phyloP scores from a whole-genome alignment of 2,113 vertebrate species.

The Dinomys branickii region DNA sequence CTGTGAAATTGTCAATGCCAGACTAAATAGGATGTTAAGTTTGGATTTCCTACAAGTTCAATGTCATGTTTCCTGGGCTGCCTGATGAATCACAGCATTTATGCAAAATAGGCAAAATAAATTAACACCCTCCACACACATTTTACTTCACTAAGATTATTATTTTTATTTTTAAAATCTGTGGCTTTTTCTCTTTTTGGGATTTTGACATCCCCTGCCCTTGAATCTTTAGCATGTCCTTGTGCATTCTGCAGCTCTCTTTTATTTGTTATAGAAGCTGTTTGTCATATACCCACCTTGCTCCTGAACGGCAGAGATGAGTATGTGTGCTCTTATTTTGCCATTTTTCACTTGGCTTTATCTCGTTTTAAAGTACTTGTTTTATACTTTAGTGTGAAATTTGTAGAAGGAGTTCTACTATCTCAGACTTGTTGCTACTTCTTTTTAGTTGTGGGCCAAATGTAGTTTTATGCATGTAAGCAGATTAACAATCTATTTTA shows the following conservation, averaged over 20 bases:
- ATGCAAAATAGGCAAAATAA: background rate
- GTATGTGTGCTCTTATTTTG: background rate
- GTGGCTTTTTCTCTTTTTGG: background rate
- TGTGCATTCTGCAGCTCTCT: background rate
- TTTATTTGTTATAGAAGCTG: background rate
- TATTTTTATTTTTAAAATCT: background rate
- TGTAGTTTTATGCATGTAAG: background rate
- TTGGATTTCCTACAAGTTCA: background rate
- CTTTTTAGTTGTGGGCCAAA: background rate
- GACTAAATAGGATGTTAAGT: background rate
- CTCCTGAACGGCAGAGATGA: background rate
- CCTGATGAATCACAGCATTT: background rate
- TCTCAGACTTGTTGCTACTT: background rate
- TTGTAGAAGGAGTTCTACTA: background rate
- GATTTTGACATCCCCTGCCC: background rate
- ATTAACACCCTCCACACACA: background rate
- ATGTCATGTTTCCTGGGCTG: background rate
- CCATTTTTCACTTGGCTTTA: background rate
- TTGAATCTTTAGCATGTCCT: background rate
- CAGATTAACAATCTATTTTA: background rate
- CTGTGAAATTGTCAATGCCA: background rate
- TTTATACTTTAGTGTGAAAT: conserved; percentile 17
- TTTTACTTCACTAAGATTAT: background rate
- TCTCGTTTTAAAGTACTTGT: background rate
- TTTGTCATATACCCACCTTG: background rate